A percentile compares a stretch with the other conserved stretches of the same genome.
phyloP scores from a whole-genome alignment of 1,140 invertebrate genomes.

The Centruroides vittatus region DNA sequence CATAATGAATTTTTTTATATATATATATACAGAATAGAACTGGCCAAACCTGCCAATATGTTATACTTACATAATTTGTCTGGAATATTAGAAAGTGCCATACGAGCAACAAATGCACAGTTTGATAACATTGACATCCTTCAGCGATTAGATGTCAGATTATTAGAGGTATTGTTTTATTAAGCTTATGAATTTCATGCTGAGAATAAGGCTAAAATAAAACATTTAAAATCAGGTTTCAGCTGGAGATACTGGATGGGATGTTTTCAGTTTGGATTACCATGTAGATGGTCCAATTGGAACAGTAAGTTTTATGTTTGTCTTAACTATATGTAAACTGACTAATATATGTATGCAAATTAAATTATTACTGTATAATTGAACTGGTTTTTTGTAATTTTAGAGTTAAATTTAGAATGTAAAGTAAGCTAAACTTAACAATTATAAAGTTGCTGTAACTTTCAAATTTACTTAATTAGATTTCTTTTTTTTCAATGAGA shows the following conservation, averaged over 20 bases:
- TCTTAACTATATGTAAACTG: too few species aligned
- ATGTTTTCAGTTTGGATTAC: slow-evolving; percentile 88
- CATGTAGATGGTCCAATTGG: slow-evolving; percentile 83
- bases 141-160: slow-evolving; percentile 66
- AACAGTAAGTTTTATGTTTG: slow-evolving; percentile 40
- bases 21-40: slow-evolving; percentile 50
- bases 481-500: too few species aligned
- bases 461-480: too few species aligned
- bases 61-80: slow-evolving; percentile 78
- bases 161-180: slow-evolving; percentile 41
- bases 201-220: not conserved
- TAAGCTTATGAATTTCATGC: not conserved
- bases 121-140: slow-evolving; percentile 83
- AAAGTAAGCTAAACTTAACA: too few species aligned
- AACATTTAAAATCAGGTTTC: slow-evolving; percentile 31
- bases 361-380: not conserved
- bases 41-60: slow-evolving; percentile 72
- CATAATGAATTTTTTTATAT: too few species aligned
- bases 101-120: slow-evolving; percentile 87
- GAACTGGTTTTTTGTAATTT: not conserved
- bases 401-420: too few species aligned
- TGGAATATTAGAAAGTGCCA: slow-evolving; percentile 76
- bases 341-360: not conserved
- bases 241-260: slow-evolving; percentile 83
- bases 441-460: too few species aligned